These are phyloP conservation scores for Ochropleura plecta DNA, from an alignment of 2,888 invertebrate species.

Conservation along the genomic window DNA sequence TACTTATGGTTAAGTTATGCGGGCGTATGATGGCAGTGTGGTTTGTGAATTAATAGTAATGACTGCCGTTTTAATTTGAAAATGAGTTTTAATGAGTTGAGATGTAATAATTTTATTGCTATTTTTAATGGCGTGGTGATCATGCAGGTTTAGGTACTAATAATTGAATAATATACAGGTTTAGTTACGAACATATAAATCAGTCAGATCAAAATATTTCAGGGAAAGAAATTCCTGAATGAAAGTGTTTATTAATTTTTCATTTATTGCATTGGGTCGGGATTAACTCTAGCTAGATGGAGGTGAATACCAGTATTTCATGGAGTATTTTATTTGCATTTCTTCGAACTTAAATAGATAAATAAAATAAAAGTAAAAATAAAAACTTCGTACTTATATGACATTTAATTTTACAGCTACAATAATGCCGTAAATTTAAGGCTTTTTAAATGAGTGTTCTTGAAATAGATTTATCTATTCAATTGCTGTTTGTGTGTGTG, in stretches of 20 bases:
- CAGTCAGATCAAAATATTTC: neutral
- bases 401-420: neutral
- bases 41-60: constrained; percentile 18
- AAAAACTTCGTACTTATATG: too few species aligned
- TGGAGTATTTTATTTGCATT: too few species aligned
- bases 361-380: too few species aligned
- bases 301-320: too few species aligned
- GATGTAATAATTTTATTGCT: constrained; percentile 21
- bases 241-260: neutral
- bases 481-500: neutral
- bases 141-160: neutral
- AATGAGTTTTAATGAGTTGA: constrained; percentile 13
- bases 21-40: constrained; percentile 32
- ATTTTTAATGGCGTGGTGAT: constrained; percentile 8
- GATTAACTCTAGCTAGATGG: too few species aligned
- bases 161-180: neutral
- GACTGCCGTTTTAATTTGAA: constrained; percentile 15
- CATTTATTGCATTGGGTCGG: neutral
- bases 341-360: too few species aligned
- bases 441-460: neutral
- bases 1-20: constrained; percentile 33
- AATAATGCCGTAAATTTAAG: neutral
- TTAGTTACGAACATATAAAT: neutral
- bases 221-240: neutral
- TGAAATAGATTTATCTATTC: neutral